These are phyloP conservation scores for Acanthaster planci DNA, from an alignment of 35 echinoderm and acorn worm species.

Conservation along the genomic window DNA sequence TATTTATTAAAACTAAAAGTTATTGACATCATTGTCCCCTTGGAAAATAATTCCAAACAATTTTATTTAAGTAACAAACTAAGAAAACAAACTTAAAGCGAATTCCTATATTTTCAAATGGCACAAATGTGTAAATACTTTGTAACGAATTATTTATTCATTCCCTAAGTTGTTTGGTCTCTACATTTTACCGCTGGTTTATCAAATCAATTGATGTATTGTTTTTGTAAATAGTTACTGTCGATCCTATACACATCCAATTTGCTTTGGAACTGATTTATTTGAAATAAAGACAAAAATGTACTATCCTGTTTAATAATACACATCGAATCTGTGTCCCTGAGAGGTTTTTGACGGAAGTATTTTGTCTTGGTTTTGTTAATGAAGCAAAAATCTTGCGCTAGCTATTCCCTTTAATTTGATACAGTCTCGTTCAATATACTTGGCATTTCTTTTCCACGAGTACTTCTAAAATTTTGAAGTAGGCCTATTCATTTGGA, in stretches of 20 bases:
- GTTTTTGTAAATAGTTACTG: conserved; percentile 25
- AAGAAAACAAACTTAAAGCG: too few species aligned
- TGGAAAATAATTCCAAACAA: too few species aligned
- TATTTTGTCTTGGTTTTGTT: too few species aligned
- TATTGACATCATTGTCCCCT: too few species aligned
- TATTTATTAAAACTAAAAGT: too few species aligned
- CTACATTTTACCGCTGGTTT: not conserved
- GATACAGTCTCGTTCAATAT: too few species aligned
- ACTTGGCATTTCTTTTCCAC: too few species aligned
- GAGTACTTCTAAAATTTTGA: too few species aligned
- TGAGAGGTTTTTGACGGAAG: not conserved
- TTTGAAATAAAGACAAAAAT: conserved; percentile 18
- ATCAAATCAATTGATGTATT: not conserved
- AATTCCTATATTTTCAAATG: not conserved
- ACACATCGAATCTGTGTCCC: not conserved
- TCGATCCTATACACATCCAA: conserved; percentile 7
- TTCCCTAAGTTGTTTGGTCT: not conserved
- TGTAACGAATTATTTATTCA: conserved; percentile 22
- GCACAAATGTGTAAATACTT: conserved; percentile 13
- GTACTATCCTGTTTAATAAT: not conserved
- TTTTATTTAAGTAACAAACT: too few species aligned
- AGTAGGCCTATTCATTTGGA: too few species aligned
- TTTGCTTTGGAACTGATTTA: conserved; percentile 6
- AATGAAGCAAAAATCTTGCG: too few species aligned
- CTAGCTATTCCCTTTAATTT: too few species aligned